A percentile compares a stretch with the other conserved stretches of the same genome.
Evolutionary conservation across 2,888 invertebrate species (phyloP).

Genomic region (Luffia ferchaultella): DNA sequence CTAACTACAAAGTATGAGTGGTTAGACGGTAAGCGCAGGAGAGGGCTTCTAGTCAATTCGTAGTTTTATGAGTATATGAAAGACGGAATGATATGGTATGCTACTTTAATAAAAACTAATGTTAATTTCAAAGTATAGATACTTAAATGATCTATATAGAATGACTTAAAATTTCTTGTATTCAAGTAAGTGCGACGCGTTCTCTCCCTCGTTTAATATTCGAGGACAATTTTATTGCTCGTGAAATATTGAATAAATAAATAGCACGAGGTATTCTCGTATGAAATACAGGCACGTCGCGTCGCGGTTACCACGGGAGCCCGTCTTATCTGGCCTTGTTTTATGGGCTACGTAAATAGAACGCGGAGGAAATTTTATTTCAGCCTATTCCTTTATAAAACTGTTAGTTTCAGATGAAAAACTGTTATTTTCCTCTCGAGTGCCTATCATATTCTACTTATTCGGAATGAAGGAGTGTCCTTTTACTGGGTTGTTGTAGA

Average conservation of each 20-base stretch:
- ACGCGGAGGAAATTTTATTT: neutral
- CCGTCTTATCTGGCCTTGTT: conserved; percentile 24
- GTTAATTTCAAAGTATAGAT: too few species aligned
- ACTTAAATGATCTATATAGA: too few species aligned
- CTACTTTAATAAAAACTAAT: too few species aligned
- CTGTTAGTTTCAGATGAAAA: neutral
- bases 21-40: too few species aligned
- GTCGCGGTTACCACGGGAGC: conserved; percentile 1
- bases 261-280: conserved; percentile 13
- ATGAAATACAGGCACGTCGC: conserved; percentile 6
- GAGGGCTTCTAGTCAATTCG: too few species aligned
- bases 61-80: too few species aligned
- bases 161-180: too few species aligned
- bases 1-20: too few species aligned
- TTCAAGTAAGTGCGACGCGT: too few species aligned
- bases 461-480: neutral
- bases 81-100: too few species aligned
- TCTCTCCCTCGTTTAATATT: conserved; percentile 3
- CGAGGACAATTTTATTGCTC: conserved; percentile 12
- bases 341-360: conserved; percentile 29
- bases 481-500: neutral
- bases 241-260: conserved; percentile 27
- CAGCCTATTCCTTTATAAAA: neutral
- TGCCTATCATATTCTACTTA: neutral
- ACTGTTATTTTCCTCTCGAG: neutral